Conservation (phyloP, 2,797 vertebrate genomes). For the Melanotaenia parkinsoni region DNA sequence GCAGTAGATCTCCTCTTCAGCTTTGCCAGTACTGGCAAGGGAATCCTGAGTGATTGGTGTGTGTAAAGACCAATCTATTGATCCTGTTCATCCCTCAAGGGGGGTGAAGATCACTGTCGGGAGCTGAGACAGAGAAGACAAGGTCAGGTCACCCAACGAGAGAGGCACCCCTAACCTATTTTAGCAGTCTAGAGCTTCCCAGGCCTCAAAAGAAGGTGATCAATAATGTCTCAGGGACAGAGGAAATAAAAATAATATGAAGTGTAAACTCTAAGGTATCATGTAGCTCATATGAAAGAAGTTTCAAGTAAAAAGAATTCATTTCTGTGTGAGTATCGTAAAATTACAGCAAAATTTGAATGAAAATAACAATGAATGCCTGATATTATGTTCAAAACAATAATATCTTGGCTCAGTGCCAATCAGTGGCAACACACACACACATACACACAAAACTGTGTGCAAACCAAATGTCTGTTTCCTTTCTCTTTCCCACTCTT, state of each 20-base stretch:
- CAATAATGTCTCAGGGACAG: constrained; percentile 56
- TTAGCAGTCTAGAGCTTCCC: constrained; percentile 66
- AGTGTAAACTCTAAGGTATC: constrained; percentile 12
- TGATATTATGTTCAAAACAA: constrained; percentile 72
- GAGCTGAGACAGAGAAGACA: constrained; percentile 69
- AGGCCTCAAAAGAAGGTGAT: constrained; percentile 59
- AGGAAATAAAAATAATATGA: constrained; percentile 23
- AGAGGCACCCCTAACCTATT: constrained; percentile 66
- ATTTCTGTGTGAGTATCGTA: constrained; percentile 26
- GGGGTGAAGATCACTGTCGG: constrained; percentile 71
- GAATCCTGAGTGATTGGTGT: constrained; percentile 57
- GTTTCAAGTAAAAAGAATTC: constrained; percentile 28
- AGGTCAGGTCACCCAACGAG: constrained; percentile 77
- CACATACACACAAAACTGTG: constrained; percentile 37
- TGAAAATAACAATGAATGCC: constrained; percentile 50
- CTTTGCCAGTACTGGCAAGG: constrained; percentile 31
- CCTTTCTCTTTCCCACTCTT: constrained; percentile 41
- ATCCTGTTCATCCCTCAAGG: constrained; percentile 49
- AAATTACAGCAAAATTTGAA: constrained; percentile 25
- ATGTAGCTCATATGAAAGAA: constrained; percentile 16
- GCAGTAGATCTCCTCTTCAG: constrained; percentile 47
- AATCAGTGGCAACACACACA: constrained; percentile 65
- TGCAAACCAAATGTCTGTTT: constrained; percentile 73
- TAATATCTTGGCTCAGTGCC: constrained; percentile 75
- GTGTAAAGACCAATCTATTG: constrained; percentile 68